phyloP scores from a whole-genome alignment of 2,797 vertebrate genomes.

The Girardinus metallicus region DNA sequence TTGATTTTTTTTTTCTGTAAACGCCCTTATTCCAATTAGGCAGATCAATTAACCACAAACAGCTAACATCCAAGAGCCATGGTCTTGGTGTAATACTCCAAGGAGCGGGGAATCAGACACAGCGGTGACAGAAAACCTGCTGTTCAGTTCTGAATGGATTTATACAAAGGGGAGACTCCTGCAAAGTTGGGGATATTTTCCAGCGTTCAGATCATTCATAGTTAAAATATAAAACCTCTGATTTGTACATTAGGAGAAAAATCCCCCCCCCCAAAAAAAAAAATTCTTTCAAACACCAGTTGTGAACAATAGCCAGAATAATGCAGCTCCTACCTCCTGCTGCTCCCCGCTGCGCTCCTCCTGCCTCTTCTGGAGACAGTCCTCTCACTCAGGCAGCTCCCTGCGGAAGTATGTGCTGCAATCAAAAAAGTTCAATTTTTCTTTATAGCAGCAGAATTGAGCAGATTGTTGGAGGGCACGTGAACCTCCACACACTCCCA shows the following conservation, averaged over 20 bases:
- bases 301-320: background rate
- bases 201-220: background rate
- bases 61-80: background rate
- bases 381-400: conserved; percentile 44
- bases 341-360: conserved; percentile 50
- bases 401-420: conserved; percentile 61
- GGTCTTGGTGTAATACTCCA: background rate
- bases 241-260: background rate
- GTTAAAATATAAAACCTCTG: background rate
- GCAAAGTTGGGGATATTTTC: background rate
- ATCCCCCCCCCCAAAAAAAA: background rate
- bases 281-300: background rate
- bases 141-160: background rate
- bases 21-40: conserved; percentile 22
- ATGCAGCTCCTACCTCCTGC: conserved; percentile 68
- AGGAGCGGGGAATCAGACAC: background rate
- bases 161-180: background rate
- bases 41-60: conserved; percentile 29
- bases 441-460: conserved; percentile 80
- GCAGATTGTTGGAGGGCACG: conserved; percentile 83
- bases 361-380: conserved; percentile 37
- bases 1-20: background rate
- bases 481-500: conserved; percentile 78
- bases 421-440: conserved; percentile 72
- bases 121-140: background rate